These are phyloP conservation scores for Anguilla rostrata DNA, from an alignment of 2,113 vertebrate species.

Conservation along the genomic window DNA sequence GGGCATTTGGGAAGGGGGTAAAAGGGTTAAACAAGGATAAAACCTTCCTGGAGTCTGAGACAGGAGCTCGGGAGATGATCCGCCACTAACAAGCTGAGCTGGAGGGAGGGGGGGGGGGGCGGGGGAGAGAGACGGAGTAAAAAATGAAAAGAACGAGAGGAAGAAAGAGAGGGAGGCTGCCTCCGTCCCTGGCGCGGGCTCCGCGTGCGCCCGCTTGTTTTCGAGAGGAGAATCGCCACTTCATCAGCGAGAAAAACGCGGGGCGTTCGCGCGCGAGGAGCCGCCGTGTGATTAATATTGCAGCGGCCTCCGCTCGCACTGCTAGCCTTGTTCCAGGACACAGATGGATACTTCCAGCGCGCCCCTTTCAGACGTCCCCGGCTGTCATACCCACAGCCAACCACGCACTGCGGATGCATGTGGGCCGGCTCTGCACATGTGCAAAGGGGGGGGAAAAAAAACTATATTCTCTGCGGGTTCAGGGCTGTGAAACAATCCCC, in stretches of 20 bases:
- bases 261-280: conserved; percentile 11
- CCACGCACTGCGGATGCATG: background rate
- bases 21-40: conserved; percentile 11
- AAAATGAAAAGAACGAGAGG: background rate
- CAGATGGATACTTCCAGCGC: conserved; percentile 19
- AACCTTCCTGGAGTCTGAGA: conserved; percentile 6
- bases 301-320: conserved; percentile 3
- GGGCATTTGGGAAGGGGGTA: background rate
- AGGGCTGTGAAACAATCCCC: background rate
- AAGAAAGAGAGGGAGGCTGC: background rate
- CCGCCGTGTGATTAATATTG: conserved; percentile 22
- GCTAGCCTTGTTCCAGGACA: conserved; percentile 21
- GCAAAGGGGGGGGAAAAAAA: background rate
- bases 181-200: background rate
- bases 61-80: background rate
- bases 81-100: conserved; percentile 12
- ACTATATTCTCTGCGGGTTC: background rate
- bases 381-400: background rate
- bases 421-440: background rate
- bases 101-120: background rate
- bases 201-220: background rate
- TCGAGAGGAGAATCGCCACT: conserved; percentile 16
- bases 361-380: conserved; percentile 1
- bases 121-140: background rate
- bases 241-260: conserved; percentile 10